Conservation (phyloP, 2,888 invertebrate genomes). For the Zaprionus bogoriensis region DNA sequence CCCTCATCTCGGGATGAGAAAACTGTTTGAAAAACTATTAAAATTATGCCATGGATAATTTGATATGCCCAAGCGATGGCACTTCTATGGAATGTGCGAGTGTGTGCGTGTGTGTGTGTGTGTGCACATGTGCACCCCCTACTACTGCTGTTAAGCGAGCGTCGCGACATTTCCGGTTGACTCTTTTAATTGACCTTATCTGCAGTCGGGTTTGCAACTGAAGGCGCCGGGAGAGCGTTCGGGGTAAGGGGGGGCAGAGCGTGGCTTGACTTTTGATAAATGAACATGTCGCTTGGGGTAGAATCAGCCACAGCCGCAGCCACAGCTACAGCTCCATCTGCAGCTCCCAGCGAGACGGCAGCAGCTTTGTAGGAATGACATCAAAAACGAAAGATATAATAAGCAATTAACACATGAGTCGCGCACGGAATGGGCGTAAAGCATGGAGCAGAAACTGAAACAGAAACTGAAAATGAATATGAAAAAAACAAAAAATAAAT, state of each 20-base stretch:
- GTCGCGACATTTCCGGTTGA: conserved; percentile 81
- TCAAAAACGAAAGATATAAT: conserved; percentile 74
- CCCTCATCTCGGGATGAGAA: conserved; percentile 2
- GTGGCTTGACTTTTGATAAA: conserved; percentile 76
- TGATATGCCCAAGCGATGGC: conserved; percentile 11
- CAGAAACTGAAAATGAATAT: too few relatives aligned
- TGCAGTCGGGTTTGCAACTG: conserved; percentile 50
- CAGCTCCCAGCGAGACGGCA: conserved; percentile 43
- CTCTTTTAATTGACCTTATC: conserved; percentile 81
- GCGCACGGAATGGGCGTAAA: conserved; percentile 60
- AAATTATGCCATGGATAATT: conserved; percentile 32
- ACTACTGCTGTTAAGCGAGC: conserved; percentile 55
- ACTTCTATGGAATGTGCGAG: not conserved
- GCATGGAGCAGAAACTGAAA: too few relatives aligned
- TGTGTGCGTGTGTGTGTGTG: not conserved
- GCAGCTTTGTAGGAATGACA: conserved; percentile 55
- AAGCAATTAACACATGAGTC: conserved; percentile 72
- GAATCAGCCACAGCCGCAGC: conserved; percentile 16
- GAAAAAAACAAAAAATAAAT: too few relatives aligned
- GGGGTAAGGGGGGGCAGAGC: conserved; percentile 52
- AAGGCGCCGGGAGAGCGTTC: conserved; percentile 34
- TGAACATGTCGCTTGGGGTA: conserved; percentile 60
- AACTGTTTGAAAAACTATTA: conserved; percentile 29
- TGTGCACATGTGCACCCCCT: conserved; percentile 19
- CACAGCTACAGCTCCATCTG: conserved; percentile 15